A percentile compares a stretch with the other conserved stretches of the same genome.
Conservation (phyloP, 2,797 vertebrate species). For the Brotogeris chrysoptera region DNA sequence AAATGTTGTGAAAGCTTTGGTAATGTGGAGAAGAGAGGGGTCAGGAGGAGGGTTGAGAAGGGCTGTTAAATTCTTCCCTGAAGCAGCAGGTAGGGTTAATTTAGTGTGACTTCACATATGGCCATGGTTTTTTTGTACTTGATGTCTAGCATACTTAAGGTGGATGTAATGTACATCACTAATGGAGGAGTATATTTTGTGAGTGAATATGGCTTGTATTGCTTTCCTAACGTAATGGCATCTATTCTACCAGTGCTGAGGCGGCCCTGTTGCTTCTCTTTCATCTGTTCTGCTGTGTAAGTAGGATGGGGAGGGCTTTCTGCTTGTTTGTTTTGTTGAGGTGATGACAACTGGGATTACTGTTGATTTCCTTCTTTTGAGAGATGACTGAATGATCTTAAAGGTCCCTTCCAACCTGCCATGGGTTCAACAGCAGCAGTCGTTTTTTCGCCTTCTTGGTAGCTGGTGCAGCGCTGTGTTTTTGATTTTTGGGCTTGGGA, state of each 20-base stretch:
- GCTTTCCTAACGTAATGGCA: not conserved
- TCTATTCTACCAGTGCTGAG: not conserved
- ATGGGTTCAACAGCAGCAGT: no score
- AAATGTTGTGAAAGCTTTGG: not conserved
- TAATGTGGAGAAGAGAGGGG: not conserved
- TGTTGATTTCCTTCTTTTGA: not conserved
- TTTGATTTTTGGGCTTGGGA: no score
- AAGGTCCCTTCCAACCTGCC: not conserved
- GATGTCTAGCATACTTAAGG: accelerated
- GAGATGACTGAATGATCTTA: not conserved
- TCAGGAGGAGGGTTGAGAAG: not conserved
- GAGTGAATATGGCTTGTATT: not conserved
- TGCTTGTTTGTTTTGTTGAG: not conserved
- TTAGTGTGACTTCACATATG: not conserved
- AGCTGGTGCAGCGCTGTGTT: no score
- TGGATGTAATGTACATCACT: not conserved
- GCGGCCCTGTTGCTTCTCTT: not conserved
- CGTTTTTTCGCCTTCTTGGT: no score
- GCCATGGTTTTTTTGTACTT: not conserved
- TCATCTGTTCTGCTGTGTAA: accelerated
- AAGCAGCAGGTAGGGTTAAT: not conserved
- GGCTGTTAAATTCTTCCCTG: not conserved
- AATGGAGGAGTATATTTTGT: not conserved
- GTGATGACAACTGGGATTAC: not conserved
- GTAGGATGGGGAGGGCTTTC: not conserved